Evolutionary conservation across 2,888 invertebrate genomes (phyloP), one percentile per base, ranked within the genome.

Genomic region (Caradrina kadenii): DNA sequence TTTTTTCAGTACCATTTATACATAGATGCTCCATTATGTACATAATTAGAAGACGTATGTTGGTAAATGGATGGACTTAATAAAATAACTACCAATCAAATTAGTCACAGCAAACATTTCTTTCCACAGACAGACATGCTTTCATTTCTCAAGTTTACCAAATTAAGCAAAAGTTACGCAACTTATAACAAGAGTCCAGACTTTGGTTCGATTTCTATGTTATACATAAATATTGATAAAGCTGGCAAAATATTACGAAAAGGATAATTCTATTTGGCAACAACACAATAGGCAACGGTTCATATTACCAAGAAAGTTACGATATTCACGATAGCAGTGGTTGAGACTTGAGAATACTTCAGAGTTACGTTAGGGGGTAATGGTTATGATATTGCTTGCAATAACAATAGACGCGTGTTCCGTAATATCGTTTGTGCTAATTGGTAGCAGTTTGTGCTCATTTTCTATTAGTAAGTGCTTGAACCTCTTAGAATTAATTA

Each of bases 241-340:
- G 15, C 31, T 15, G 58, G 35, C 58, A 53, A 62, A 63, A 60
- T 63, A 15, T 49, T 62, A 53, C 53, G 56, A 66, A 77, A 68
- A 65, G 60, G 61, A 73, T 63, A 67, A 62, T 63, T 65, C 31
- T 69, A 65, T 68, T 72, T 66, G 71, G 69, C 59, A 73, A 66
- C 53, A 71, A 59, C 45, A 73, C 64, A 80, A 71, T 54, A 69
- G 49, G 65, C 53, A 50, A 48, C 48, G 52, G 45, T 58, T 68
- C 53, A 19, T 59, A 48, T 76, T 79, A 73, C 58, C 31, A 73
- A 73, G 69, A 72, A 73, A 73, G 59, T 72, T 70, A 66, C 53
- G 39, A 68, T 68, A 62, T 58, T 59, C 42, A 42, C 54, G 48
- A 55, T 26, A 68, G 22, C 53, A 67, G 68, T 59, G 63, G 73